Percentiles rank a stretch among this genome's conserved stretches.
These are phyloP conservation scores for Pyrrhopygopsis socrates DNA, from an alignment of 2,888 invertebrate species.

Conservation along the genomic window DNA sequence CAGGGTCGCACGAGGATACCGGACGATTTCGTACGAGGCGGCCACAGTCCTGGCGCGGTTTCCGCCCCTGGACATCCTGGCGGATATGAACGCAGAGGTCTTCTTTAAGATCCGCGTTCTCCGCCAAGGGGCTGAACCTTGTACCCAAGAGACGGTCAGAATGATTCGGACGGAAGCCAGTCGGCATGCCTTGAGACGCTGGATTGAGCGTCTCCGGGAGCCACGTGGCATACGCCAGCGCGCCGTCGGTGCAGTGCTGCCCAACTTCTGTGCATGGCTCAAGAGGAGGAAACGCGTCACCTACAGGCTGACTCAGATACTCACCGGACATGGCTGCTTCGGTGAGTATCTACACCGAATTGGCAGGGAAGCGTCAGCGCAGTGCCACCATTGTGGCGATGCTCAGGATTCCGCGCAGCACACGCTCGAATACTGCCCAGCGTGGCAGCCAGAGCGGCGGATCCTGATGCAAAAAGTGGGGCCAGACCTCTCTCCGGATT, in stretches of 20 bases:
- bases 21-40: neutral
- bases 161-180: neutral
- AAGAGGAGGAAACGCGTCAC: conserved; percentile 22
- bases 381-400: conserved; percentile 25
- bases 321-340: too few relatives aligned
- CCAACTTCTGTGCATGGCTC: conserved; percentile 23
- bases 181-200: neutral
- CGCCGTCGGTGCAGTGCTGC: conserved; percentile 17
- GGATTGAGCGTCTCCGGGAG: neutral
- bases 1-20: conserved; percentile 33
- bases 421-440: conserved; percentile 17
- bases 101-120: neutral
- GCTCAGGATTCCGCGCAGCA: conserved; percentile 28
- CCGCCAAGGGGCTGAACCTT: neutral
- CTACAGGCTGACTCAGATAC: too few relatives aligned
- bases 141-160: neutral
- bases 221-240: conserved; percentile 12
- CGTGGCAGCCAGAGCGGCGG: conserved; percentile 28
- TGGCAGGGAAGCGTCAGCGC: neutral
- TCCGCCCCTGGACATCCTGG: too few relatives aligned
- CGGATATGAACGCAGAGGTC: neutral
- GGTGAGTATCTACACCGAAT: conserved; percentile 25
- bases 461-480: neutral
- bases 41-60: too few relatives aligned
- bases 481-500: neutral